Percentiles rank a stretch among this genome's conserved stretches.
Evolutionary conservation across 2,113 vertebrate species (phyloP).

Genomic region (Eptesicus fuscus): DNA sequence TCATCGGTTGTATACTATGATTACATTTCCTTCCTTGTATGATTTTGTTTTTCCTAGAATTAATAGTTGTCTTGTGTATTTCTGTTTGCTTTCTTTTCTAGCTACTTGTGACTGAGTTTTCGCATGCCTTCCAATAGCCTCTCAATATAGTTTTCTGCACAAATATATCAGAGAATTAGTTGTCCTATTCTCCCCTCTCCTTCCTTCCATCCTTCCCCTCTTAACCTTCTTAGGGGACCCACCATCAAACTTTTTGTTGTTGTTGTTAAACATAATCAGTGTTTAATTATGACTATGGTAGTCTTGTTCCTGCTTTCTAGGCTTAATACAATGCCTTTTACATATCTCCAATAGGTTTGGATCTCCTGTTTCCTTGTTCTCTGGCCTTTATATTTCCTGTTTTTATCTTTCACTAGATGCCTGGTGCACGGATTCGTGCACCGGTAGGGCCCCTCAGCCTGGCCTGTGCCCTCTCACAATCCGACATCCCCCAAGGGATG

Average conservation of each 20-base stretch:
- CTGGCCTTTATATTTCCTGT: not conserved
- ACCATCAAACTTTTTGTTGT: not conserved
- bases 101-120: not conserved
- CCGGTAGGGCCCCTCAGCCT: no score
- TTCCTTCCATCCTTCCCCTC: no score
- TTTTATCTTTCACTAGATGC: not conserved
- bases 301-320: not conserved
- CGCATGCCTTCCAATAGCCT: not conserved
- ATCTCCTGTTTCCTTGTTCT: not conserved
- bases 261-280: no score
- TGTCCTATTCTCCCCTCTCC: not conserved
- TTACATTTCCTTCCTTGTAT: not conserved
- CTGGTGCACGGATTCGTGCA: no score
- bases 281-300: no score
- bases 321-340: not conserved
- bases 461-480: no score
- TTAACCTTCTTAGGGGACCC: not conserved
- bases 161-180: not conserved
- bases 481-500: no score
- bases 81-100: constrained; percentile 3
- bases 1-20: not conserved
- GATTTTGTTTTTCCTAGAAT: not conserved
- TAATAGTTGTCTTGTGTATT: not conserved
- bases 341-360: not conserved
- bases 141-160: not conserved